phyloP scores from a whole-genome alignment of 1,140 invertebrate species.

The Dendroctonus valens region DNA sequence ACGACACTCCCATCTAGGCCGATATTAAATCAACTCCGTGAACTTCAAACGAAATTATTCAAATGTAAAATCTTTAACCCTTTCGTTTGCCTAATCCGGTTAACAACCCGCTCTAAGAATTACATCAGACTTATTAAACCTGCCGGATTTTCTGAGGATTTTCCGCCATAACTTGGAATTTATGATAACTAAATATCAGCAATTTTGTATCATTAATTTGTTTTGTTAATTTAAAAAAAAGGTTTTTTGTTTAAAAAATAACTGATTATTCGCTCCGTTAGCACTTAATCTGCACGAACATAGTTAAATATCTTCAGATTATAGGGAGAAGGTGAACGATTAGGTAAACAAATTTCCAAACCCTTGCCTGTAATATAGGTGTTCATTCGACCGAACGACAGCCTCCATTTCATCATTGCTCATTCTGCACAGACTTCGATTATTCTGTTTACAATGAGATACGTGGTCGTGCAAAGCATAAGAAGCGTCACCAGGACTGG shows the following conservation, averaged over 20 bases:
- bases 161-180: no score
- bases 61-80: slow-evolving; percentile 40
- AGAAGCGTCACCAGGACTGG: slow-evolving; percentile 32
- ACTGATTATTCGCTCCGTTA: no score
- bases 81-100: slow-evolving; percentile 34
- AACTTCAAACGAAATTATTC: slow-evolving; percentile 37
- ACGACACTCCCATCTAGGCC: slow-evolving; percentile 15
- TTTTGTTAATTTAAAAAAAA: no score
- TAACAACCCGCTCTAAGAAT: slow-evolving; percentile 27
- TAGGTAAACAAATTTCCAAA: no score
- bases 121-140: slow-evolving; percentile 25
- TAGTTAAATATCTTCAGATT: no score
- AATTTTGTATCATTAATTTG: no score
- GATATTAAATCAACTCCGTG: slow-evolving; percentile 36
- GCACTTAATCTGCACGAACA: no score
- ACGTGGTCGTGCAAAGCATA: slow-evolving; percentile 42
- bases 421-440: slow-evolving; percentile 45
- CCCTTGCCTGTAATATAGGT: no score
- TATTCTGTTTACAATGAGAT: slow-evolving; percentile 48
- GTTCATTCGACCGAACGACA: neutral
- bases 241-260: no score
- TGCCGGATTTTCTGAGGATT: slow-evolving; percentile 24
- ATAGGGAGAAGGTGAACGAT: no score
- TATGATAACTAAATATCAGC: no score
- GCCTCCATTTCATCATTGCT: slow-evolving; percentile 25